Percentiles rank a stretch among this genome's conserved stretches.
Conservation (phyloP, 1,140 invertebrate species). For the Platyura marginata region DNA sequence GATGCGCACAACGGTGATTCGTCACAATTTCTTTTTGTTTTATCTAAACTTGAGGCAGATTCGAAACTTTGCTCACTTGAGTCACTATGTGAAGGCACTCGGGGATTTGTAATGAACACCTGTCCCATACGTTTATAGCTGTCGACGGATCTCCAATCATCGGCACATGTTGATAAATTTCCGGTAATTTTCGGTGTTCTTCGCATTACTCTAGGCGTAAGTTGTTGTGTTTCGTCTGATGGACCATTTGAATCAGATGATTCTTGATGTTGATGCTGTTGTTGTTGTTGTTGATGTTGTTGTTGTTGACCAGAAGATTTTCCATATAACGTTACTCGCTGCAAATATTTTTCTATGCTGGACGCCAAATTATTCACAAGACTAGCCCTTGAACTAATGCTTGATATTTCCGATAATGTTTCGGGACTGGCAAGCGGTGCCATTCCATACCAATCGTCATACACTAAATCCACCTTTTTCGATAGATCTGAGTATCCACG, state of each 20-base stretch:
- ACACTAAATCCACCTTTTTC: slow-evolving; percentile 27
- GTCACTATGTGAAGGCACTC: slow-evolving; percentile 11
- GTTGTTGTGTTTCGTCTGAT: slow-evolving; percentile 23
- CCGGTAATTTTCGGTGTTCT: slow-evolving; percentile 44
- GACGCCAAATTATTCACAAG: slow-evolving; percentile 22
- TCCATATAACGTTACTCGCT: slow-evolving; percentile 12
- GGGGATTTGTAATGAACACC: slow-evolving; percentile 20
- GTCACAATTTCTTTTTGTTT: neutral
- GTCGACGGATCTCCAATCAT: slow-evolving; percentile 27
- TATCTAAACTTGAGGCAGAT: slow-evolving; percentile 14
- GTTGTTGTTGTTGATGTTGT: slow-evolving; percentile 9
- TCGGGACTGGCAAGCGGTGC: slow-evolving; percentile 74
- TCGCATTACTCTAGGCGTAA: slow-evolving; percentile 33
- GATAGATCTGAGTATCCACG: slow-evolving; percentile 23
- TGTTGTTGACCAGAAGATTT: too few relatives aligned
- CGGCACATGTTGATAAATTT: slow-evolving; percentile 42
- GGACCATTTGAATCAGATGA: too few relatives aligned
- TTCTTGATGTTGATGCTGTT: slow-evolving; percentile 4
- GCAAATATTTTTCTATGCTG: slow-evolving; percentile 21
- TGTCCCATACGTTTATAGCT: slow-evolving; percentile 22
- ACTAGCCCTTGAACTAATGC: slow-evolving; percentile 34
- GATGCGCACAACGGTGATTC: neutral
- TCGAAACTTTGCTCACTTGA: slow-evolving; percentile 22
- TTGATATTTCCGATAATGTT: slow-evolving; percentile 62
- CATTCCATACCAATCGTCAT: slow-evolving; percentile 43